Conservation (phyloP, 2,888 invertebrate species). For the Sphecodes monilicornis region DNA sequence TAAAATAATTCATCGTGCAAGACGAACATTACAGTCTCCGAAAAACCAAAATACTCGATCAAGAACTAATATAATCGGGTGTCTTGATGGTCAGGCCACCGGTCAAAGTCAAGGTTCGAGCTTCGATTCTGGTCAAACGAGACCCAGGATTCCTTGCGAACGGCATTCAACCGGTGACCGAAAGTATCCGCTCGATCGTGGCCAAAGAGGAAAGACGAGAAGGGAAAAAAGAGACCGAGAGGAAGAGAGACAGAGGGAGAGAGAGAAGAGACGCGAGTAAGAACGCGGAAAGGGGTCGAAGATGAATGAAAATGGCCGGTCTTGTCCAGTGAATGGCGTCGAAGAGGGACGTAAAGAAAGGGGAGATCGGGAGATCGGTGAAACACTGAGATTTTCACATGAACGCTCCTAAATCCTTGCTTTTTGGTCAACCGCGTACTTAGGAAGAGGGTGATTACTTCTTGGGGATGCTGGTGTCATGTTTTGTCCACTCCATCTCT, state of each 20-base stretch:
- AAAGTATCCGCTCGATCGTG: neutral
- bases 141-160: neutral
- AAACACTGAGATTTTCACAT: neutral
- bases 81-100: neutral
- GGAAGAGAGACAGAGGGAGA: neutral
- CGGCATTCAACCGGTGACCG: neutral
- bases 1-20: too few relatives aligned
- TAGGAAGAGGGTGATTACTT: neutral
- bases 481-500: too few relatives aligned
- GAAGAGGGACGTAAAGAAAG: neutral
- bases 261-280: neutral
- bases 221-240: neutral
- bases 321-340: neutral
- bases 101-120: constrained; percentile 1
- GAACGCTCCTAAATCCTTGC: neutral
- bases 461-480: neutral
- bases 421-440: neutral
- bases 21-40: too few relatives aligned
- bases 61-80: neutral
- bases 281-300: neutral
- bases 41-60: too few relatives aligned
- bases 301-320: constrained; percentile 9
- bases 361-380: neutral
- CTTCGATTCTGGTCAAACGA: neutral
- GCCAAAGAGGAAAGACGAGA: neutral